These are phyloP conservation scores for Ricordea florida DNA, from an alignment of 92 coral and sea anemone species.

Conservation along the genomic window DNA sequence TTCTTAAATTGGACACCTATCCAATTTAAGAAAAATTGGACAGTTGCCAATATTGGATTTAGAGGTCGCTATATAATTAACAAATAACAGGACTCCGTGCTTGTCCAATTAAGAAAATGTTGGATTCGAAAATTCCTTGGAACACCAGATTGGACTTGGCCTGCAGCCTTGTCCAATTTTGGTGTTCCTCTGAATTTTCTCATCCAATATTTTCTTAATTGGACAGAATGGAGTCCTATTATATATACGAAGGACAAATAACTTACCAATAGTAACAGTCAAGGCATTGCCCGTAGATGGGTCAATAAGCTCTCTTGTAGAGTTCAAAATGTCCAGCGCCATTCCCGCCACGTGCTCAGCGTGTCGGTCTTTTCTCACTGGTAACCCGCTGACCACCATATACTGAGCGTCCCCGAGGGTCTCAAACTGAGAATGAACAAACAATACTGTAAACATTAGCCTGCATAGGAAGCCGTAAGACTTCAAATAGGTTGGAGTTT, in stretches of 20 bases:
- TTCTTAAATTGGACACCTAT: no score
- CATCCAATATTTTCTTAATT: neutral
- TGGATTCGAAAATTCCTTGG: no score
- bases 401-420: conserved; percentile 88
- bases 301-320: conserved; percentile 60
- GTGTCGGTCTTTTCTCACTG: conserved; percentile 60
- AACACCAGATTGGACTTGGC: no score
- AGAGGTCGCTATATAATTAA: no score
- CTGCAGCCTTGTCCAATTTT: no score
- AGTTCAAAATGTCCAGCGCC: conserved; percentile 81
- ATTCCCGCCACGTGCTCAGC: conserved; percentile 84
- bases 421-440: conserved; percentile 62
- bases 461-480: no score
- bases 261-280: conserved; percentile 73
- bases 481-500: no score
- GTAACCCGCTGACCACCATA: conserved; percentile 85
- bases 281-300: conserved; percentile 67
- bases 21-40: no score
- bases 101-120: no score
- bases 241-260: neutral
- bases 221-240: neutral
- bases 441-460: neutral
- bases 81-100: no score
- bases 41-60: no score
- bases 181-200: no score